Percentiles rank a stretch among this genome's conserved stretches.
These are phyloP conservation scores for Coturnix japonica DNA, from an alignment of 2,113 vertebrate species.

Conservation along the genomic window DNA sequence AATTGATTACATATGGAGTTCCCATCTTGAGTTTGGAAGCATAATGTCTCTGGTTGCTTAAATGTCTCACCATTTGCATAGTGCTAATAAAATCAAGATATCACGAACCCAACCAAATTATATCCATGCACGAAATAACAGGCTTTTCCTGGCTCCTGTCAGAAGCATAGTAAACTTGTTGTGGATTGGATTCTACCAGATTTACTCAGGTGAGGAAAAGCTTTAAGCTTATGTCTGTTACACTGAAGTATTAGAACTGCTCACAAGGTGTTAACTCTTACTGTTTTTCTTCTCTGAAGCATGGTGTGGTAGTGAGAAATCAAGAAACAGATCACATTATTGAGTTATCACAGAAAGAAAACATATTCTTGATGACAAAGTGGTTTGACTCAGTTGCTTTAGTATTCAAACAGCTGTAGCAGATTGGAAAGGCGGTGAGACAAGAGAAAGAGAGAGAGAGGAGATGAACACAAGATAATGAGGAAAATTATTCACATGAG, in stretches of 20 bases:
- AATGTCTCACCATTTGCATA: neutral
- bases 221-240: neutral
- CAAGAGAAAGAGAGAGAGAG: conserved; percentile 52
- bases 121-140: neutral
- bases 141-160: neutral
- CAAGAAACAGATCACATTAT: conserved; percentile 35
- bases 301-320: conserved; percentile 9
- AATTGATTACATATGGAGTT: neutral
- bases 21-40: neutral
- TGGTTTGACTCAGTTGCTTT: conserved; percentile 53
- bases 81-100: neutral
- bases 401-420: conserved; percentile 53
- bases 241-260: neutral
- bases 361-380: conserved; percentile 44
- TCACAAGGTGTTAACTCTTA: neutral
- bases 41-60: neutral
- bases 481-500: conserved; percentile 61
- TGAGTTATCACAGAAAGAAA: conserved; percentile 45
- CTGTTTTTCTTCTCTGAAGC: neutral
- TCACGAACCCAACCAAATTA: neutral
- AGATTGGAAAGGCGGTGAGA: conserved; percentile 50
- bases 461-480: conserved; percentile 18
- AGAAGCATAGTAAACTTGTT: neutral
- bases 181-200: neutral
- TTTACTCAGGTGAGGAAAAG: neutral